Conservation (phyloP, 2,888 invertebrate genomes). For the Tupiocoris notatus region DNA sequence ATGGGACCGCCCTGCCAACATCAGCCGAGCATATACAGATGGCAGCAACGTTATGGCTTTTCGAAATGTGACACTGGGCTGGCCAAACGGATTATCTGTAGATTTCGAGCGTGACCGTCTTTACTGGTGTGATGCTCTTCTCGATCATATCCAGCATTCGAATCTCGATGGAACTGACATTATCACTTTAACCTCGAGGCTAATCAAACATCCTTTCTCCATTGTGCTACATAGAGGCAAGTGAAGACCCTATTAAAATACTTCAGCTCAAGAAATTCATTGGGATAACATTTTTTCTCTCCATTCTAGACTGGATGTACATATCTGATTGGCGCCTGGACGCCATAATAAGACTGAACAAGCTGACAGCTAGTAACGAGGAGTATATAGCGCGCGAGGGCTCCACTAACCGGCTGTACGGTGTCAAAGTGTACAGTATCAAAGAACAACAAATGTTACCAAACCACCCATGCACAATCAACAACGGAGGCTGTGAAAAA, state of each 20-base stretch:
- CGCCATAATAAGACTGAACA: conserved; percentile 87
- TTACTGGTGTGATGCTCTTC: conserved; percentile 95
- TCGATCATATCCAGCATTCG: conserved; percentile 94
- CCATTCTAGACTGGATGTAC: conserved; percentile 75
- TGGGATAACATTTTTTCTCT: too few species aligned
- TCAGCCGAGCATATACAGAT: conserved; percentile 87
- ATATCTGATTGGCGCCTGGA: conserved; percentile 97
- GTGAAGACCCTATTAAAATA: neutral
- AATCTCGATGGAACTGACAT: conserved; percentile 88
- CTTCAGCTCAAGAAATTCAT: neutral
- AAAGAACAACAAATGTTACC: conserved; percentile 68
- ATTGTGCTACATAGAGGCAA: conserved; percentile 75
- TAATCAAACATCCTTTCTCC: conserved; percentile 87
- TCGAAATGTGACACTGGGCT: conserved; percentile 86
- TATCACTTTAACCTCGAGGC: conserved; percentile 78
- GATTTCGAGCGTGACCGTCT: conserved; percentile 84
- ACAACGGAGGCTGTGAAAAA: conserved; percentile 90
- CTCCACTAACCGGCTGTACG: conserved; percentile 85
- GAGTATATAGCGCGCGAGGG: conserved; percentile 84
- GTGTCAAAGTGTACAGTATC: conserved; percentile 83
- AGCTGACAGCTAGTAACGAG: conserved; percentile 83
- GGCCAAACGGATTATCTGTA: conserved; percentile 96
- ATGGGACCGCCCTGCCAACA: conserved; percentile 95
- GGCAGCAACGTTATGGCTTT: conserved; percentile 85
- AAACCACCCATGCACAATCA: conserved; percentile 74